Evolutionary conservation across 2,888 invertebrate species (phyloP).

Genomic region (Ellobium chinense): DNA sequence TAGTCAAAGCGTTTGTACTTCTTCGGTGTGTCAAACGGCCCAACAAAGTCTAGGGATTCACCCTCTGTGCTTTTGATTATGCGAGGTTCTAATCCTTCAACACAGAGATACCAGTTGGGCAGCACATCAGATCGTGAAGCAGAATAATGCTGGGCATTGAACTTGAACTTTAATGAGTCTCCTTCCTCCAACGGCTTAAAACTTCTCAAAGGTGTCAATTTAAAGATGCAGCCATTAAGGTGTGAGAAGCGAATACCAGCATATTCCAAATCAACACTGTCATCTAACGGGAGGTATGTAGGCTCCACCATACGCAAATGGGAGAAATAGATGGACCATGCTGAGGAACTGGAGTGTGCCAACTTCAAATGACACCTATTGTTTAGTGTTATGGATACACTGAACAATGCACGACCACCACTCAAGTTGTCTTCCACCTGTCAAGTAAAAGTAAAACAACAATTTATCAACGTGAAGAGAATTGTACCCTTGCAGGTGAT

Average conservation of each 20-base stretch:
- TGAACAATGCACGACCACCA: slow-evolving; percentile 62
- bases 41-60: slow-evolving; percentile 66
- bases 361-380: slow-evolving; percentile 55
- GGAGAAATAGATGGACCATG: slow-evolving; percentile 71
- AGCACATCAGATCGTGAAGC: slow-evolving; percentile 67
- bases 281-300: slow-evolving; percentile 55
- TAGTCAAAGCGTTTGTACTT: slow-evolving; percentile 73
- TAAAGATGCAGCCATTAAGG: slow-evolving; percentile 69
- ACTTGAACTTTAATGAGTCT: slow-evolving; percentile 58
- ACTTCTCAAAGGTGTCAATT: slow-evolving; percentile 60
- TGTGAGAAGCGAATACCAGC: slow-evolving; percentile 64
- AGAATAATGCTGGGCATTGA: slow-evolving; percentile 68
- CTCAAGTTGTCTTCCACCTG: slow-evolving; percentile 62
- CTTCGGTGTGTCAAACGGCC: slow-evolving; percentile 63
- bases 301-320: slow-evolving; percentile 73
- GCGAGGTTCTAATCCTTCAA: slow-evolving; percentile 59
- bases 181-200: slow-evolving; percentile 63
- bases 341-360: slow-evolving; percentile 43
- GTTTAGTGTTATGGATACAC: slow-evolving; percentile 60
- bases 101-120: slow-evolving; percentile 71
- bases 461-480: no score
- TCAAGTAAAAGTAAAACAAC: no score
- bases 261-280: slow-evolving; percentile 53
- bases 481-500: no score
- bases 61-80: slow-evolving; percentile 66